phyloP scores from a whole-genome alignment of 1,140 invertebrate genomes.

The Drosophila guanche region DNA sequence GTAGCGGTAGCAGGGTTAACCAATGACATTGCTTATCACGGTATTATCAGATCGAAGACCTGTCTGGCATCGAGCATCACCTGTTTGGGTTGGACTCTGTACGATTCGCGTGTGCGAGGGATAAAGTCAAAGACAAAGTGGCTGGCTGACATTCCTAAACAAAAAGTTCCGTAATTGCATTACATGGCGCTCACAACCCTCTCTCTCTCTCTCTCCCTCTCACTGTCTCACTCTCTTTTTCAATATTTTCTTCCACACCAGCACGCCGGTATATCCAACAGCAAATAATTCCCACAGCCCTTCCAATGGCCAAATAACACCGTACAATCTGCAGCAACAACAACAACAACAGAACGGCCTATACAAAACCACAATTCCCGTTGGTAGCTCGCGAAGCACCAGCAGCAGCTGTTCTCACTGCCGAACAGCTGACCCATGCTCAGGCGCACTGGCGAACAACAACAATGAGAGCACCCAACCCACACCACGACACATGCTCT shows the following conservation, averaged over 20 bases:
- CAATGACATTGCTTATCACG: constrained; percentile 21
- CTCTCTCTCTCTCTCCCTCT: constrained; percentile 27
- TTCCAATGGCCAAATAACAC: constrained; percentile 77
- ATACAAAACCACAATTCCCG: constrained; percentile 79
- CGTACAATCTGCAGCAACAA: constrained; percentile 54
- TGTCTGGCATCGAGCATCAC: constrained; percentile 43
- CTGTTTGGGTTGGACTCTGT: constrained; percentile 38
- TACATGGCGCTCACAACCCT: constrained; percentile 2
- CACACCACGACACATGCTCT: constrained; percentile 16
- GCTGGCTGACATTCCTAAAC: too few relatives aligned
- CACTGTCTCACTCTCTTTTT: constrained; percentile 7
- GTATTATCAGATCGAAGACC: constrained; percentile 34
- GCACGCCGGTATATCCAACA: constrained; percentile 77
- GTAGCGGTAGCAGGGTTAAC: constrained; percentile 12
- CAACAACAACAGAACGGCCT: constrained; percentile 46
- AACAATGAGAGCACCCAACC: constrained; percentile 20
- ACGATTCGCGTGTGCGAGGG: neutral
- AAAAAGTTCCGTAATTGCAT: constrained; percentile 4
- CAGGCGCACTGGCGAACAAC: constrained; percentile 43
- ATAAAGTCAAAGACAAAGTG: constrained; percentile 7
- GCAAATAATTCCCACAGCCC: constrained; percentile 73
- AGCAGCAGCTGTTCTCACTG: constrained; percentile 46
- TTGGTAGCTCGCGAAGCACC: constrained; percentile 37
- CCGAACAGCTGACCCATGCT: constrained; percentile 68
- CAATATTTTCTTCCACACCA: constrained; percentile 24